Evolutionary conservation across 1,140 invertebrate species (phyloP), one percentile per base, ranked within the genome.

Genomic region (Diachasma alloeum): DNA sequence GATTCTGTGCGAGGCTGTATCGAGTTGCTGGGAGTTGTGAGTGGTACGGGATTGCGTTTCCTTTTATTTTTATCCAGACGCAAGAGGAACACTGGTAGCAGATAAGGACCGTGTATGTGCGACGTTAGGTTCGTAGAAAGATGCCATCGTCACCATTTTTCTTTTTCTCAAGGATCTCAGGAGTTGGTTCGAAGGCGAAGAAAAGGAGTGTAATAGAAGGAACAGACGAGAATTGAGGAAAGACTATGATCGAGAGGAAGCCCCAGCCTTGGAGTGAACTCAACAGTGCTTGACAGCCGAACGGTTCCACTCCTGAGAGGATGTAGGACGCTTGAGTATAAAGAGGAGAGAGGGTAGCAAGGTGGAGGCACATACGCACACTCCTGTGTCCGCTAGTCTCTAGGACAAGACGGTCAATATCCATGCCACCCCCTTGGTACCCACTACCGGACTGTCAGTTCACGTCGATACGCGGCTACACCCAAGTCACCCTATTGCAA

Each of bases 21-120:
- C 80, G 81, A 74, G 53, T 63, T 63, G 24, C 72, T 63, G 53
- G 11, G 11, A 74, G 56, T 83, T 82, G 79, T 63, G 77, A 77
- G 68, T 74, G 74, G 75, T 46, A 69, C 72, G 81, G 82, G 80
- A 83, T 83, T 82, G 80, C 80, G 79, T 81, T 79, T 74, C 72
- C 13, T 44, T 77, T 56, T 63, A 72, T 66, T 73, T 56, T 56
- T 37, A 63, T 53, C 42, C 48, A 53, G 17, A 67, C 59, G 19
- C 26, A 26, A 8, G 26, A 17, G 13, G n/a, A 37, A 39, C 42
- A 46, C 19, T 6, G 11, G 69, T 19, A 19, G 3, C 59, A 63
- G 22, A 11, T 10, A 31, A 63, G 19, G 59, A 8, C 11, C 15
- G 22, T 26, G 10, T 10, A 59, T 59, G 59, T 63, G 22, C 13